A percentile compares a stretch with the other conserved stretches of the same genome.
phyloP scores from a whole-genome alignment of 2,888 invertebrate species.

The Lobophora halterata region DNA sequence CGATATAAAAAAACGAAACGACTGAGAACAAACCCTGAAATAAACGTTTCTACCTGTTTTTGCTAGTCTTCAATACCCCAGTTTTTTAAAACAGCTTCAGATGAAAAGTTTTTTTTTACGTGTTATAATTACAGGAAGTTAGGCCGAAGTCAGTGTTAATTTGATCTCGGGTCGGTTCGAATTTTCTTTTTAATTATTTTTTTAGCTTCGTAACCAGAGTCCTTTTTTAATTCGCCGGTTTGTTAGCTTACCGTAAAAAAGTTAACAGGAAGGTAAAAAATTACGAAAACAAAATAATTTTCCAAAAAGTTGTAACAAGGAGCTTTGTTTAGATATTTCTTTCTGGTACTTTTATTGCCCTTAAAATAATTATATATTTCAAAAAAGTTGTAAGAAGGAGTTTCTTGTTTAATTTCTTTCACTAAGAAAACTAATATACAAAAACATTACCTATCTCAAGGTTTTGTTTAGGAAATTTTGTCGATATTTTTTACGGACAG shows the following conservation, averaged over 20 bases:
- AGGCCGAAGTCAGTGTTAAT: constrained; percentile 38
- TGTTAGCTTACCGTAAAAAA: constrained; percentile 21
- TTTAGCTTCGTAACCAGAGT: constrained; percentile 16
- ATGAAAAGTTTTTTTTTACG: constrained; percentile 30
- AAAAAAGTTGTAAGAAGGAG: too few species aligned
- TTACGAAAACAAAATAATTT: too few species aligned
- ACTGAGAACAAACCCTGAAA: constrained; percentile 51
- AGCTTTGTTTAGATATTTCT: too few species aligned
- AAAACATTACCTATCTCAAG: too few species aligned
- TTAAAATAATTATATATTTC: too few species aligned
- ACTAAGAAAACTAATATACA: too few species aligned
- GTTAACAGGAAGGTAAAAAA: constrained; percentile 9
- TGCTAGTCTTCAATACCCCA: constrained; percentile 35
- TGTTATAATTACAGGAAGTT: constrained; percentile 42
- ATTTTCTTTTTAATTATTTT: constrained; percentile 32
- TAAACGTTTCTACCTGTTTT: constrained; percentile 31
- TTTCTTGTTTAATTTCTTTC: too few species aligned
- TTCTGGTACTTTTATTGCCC: too few species aligned
- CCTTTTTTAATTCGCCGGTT: constrained; percentile 29
- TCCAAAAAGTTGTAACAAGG: too few species aligned
- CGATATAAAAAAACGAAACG: constrained; percentile 39
- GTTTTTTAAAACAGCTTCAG: constrained; percentile 38
- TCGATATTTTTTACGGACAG: too few species aligned
- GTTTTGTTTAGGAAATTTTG: too few species aligned
- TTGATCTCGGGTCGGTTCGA: constrained; percentile 35